Conservation (phyloP, 2,888 invertebrate genomes). For the Xestia ashworthii region DNA sequence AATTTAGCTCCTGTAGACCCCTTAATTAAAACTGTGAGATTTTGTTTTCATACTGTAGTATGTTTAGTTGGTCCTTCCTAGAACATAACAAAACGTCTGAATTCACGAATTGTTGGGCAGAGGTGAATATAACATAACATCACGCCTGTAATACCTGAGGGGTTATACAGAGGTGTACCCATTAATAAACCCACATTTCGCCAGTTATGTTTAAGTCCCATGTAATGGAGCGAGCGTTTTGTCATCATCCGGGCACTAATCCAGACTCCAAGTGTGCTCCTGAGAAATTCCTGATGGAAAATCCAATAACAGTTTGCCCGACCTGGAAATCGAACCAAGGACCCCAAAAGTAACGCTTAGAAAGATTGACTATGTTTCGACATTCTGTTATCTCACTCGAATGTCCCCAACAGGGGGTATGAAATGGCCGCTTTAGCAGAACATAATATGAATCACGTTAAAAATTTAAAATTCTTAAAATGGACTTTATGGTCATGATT, state of each 20-base stretch:
- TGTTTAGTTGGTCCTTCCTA: neutral
- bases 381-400: neutral
- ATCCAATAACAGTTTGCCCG: neutral
- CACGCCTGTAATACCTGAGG: neutral
- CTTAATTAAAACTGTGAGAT: constrained; percentile 8
- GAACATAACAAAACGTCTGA: neutral
- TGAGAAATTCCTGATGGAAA: neutral
- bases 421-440: too few species aligned
- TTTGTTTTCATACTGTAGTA: neutral
- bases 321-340: neutral
- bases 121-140: neutral
- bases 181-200: neutral
- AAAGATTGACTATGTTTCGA: neutral
- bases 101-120: neutral
- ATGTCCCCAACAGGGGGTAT: neutral
- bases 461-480: too few species aligned
- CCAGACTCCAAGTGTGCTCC: neutral
- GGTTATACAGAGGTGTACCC: neutral
- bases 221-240: neutral
- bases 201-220: too few species aligned
- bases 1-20: too few species aligned
- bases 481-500: too few species aligned
- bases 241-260: neutral
- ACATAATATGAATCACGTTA: too few species aligned
- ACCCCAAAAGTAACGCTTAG: neutral